Base-by-base conservation (phyloP, 2,888 invertebrate genomes). In the Drosophila suboccidentalis region DNA sequence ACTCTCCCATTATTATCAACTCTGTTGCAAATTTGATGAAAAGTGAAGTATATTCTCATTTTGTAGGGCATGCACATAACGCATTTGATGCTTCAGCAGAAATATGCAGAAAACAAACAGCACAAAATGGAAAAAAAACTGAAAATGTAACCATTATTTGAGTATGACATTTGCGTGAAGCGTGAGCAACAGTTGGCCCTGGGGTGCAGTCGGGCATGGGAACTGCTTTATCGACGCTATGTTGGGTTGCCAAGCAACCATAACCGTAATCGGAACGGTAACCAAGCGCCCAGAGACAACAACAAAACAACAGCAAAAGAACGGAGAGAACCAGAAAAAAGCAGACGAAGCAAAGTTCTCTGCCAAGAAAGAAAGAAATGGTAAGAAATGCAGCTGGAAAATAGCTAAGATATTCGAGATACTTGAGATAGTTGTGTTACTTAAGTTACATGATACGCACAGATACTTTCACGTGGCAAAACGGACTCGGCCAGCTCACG, bases 401-500 rank as follows among this genome's bases (percentile, higher is more conserved):
- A 88, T 83, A 80, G 86, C 88, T 80, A 78, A 75, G 59, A 59
- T 38, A 38, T 38, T 38, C n/a, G 38, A n/a, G 8, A 63, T 47
- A 63, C 50, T 47, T 38, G 46, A 51, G 43, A 71, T 68, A 54
- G 39, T 59, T 67, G 38, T 54, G 41, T 61, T 39, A 64, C 62
- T 58, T 61, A 54, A 68, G 38, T 49, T 70, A 41, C 68, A 62
- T 61, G 49, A 44, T 11, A 43, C n/a, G 32, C 39, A 29, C 82
- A 97, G 97, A 97, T 97, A 90, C 93, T 97, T 54, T 97, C 97
- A 34, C 94, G 97, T 68, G 94, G 96, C 0, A 97, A 97, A 92
- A 97, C 97, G 13, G 97, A 96, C 1, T 92, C 95, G 4, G 94
- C 95, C 38, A 90, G 71, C 72, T 91, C 92, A n/a, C 84, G 90